A percentile compares a stretch with the other conserved stretches of the same genome.
Evolutionary conservation across 2,888 invertebrate genomes (phyloP).

Genomic region (Baccha elongata): DNA sequence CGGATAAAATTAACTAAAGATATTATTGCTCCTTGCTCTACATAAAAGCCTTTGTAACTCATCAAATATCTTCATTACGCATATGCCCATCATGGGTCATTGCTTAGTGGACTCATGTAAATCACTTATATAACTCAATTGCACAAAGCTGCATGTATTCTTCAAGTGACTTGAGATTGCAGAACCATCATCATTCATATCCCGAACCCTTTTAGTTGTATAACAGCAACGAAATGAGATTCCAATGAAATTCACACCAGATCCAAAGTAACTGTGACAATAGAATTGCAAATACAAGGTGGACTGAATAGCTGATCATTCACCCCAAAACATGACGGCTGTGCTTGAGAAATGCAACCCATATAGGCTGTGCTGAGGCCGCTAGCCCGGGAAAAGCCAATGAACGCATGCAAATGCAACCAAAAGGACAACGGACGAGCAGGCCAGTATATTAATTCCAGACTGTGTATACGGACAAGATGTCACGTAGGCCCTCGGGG

Average conservation of each 20-base stretch:
- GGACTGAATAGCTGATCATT: slow-evolving; percentile 66
- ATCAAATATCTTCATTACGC: too few relatives aligned
- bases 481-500: slow-evolving; percentile 36
- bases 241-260: slow-evolving; percentile 62
- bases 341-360: slow-evolving; percentile 48
- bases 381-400: slow-evolving; percentile 15
- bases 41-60: background rate
- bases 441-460: too few relatives aligned
- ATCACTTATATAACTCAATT: slow-evolving; percentile 51
- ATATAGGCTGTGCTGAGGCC: slow-evolving; percentile 14
- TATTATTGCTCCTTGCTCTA: background rate
- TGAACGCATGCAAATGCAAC: slow-evolving; percentile 29
- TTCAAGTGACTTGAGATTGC: background rate
- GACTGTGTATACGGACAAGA: background rate
- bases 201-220: slow-evolving; percentile 44
- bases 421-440: slow-evolving; percentile 38
- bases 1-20: background rate
- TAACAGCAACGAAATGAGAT: slow-evolving; percentile 52
- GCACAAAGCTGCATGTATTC: slow-evolving; percentile 14
- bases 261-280: slow-evolving; percentile 66
- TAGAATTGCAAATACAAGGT: slow-evolving; percentile 74
- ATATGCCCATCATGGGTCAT: slow-evolving; percentile 40
- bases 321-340: slow-evolving; percentile 31
- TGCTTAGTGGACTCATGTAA: slow-evolving; percentile 28
- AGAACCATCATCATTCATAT: slow-evolving; percentile 11